Conservation (phyloP, 2,113 vertebrate genomes). For the Percina caprodes region DNA sequence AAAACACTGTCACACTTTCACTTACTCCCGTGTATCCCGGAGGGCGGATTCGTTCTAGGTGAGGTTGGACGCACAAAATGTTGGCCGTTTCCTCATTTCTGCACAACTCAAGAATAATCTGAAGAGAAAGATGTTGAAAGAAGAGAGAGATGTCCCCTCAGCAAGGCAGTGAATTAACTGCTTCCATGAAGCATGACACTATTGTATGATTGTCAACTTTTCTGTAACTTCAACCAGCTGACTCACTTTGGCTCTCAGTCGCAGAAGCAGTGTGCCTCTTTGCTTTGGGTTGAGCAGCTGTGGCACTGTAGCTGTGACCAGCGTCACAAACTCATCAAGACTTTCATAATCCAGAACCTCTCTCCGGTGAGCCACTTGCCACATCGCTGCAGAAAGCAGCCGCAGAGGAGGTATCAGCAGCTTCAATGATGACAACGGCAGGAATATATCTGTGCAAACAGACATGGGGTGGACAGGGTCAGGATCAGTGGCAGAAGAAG, state of each 20-base stretch:
- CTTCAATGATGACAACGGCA: slow-evolving; percentile 60
- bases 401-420: slow-evolving; percentile 74
- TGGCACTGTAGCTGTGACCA: slow-evolving; percentile 75
- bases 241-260: slow-evolving; percentile 82
- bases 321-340: slow-evolving; percentile 78
- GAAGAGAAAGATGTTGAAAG: background rate
- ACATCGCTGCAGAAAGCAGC: slow-evolving; percentile 79
- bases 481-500: background rate
- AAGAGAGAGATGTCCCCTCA: background rate
- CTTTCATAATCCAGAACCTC: slow-evolving; percentile 73
- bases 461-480: background rate
- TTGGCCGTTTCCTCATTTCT: slow-evolving; percentile 60
- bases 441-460: slow-evolving; percentile 57
- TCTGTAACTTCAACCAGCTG: background rate
- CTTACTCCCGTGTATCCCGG: slow-evolving; percentile 63
- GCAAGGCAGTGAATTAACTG: background rate
- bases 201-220: background rate
- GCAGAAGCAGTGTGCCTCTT: slow-evolving; percentile 80
- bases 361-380: slow-evolving; percentile 75
- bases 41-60: slow-evolving; percentile 68
- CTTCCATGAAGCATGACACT: background rate
- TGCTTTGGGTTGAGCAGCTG: slow-evolving; percentile 82
- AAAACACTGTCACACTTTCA: background rate
- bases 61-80: slow-evolving; percentile 50
- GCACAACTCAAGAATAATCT: slow-evolving; percentile 76